These are phyloP conservation scores for Gisinianus flammeolus DNA, from an alignment of 2,888 invertebrate species.

Conservation along the genomic window DNA sequence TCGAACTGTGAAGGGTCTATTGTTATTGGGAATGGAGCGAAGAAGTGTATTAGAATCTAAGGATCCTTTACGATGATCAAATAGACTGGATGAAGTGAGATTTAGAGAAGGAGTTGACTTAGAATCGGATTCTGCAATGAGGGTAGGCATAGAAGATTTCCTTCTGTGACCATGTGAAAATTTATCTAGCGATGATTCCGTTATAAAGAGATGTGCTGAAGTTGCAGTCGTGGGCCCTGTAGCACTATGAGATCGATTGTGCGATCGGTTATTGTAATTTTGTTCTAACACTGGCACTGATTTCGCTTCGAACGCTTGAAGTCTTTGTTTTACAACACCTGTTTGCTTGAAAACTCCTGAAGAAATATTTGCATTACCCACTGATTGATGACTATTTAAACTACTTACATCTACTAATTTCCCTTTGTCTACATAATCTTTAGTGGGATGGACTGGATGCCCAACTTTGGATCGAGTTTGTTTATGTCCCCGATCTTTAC, in stretches of 20 bases:
- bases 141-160: constrained; percentile 57
- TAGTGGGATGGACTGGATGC: neutral
- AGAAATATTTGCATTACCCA: neutral
- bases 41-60: constrained; percentile 55
- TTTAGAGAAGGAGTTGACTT: constrained; percentile 26
- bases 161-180: constrained; percentile 51
- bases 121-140: constrained; percentile 36
- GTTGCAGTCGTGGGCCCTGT: constrained; percentile 48
- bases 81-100: neutral
- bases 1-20: constrained; percentile 52
- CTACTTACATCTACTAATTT: neutral
- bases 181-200: constrained; percentile 44
- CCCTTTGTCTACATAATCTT: neutral
- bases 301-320: constrained; percentile 87
- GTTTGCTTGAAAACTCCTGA: constrained; percentile 30
- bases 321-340: constrained; percentile 78
- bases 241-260: constrained; percentile 57
- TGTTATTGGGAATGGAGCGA: constrained; percentile 52
- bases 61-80: constrained; percentile 56
- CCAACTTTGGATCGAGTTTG: constrained; percentile 33
- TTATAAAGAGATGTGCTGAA: constrained; percentile 44
- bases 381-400: constrained; percentile 20
- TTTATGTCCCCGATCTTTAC: constrained; percentile 51
- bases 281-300: constrained; percentile 46
- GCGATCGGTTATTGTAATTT: constrained; percentile 49